These are phyloP conservation scores for Craseonycteris thonglongyai DNA, from an alignment of 2,113 vertebrate genomes.

Conservation along the genomic window DNA sequence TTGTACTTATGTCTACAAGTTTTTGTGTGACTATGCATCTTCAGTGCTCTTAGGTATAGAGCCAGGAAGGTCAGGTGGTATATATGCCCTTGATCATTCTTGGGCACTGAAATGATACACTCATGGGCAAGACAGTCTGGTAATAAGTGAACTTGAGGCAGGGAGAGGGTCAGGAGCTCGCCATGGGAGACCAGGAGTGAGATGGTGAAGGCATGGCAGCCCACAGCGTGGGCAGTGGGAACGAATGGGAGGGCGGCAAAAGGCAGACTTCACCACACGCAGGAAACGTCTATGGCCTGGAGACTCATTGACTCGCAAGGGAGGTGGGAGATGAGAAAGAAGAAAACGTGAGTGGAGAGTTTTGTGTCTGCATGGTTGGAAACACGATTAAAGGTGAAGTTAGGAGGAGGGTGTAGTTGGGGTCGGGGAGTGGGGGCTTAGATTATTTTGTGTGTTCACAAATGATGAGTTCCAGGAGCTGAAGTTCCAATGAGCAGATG, in stretches of 20 bases:
- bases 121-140: not conserved
- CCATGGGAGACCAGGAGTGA: not conserved
- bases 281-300: too few species aligned
- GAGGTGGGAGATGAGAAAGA: not conserved
- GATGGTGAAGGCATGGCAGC: accelerated
- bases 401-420: not conserved
- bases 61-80: too few species aligned
- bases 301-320: too few species aligned
- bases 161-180: not conserved
- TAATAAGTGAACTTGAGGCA: not conserved
- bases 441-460: not conserved
- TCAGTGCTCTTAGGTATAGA: not conserved
- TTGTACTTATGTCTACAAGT: not conserved
- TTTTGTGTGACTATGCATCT: not conserved
- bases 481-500: not conserved
- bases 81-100: not conserved
- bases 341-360: not conserved
- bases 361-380: not conserved
- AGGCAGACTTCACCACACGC: too few species aligned
- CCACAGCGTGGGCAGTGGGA: not conserved
- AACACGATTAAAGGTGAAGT: not conserved
- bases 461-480: not conserved
- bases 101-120: not conserved
- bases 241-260: not conserved
- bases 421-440: too few species aligned